Percentiles rank a stretch among this genome's conserved stretches.
These are phyloP conservation scores for Paralvinella palmiformis DNA, from an alignment of 1,140 invertebrate genomes.

Conservation along the genomic window DNA sequence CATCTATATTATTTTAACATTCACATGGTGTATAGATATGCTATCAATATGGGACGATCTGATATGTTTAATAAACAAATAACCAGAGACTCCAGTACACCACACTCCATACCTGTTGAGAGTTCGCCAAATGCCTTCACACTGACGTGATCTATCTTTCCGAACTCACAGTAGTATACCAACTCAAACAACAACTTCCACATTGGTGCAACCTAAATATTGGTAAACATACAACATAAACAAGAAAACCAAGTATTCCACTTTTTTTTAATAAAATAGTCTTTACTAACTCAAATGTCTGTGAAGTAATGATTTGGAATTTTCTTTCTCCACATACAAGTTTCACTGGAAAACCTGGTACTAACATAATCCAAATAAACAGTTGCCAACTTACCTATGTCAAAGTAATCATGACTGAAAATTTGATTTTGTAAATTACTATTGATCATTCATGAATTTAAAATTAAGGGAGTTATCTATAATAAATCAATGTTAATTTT, in stretches of 20 bases:
- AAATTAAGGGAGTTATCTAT: no score
- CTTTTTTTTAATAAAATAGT: not conserved
- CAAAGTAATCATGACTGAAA: no score
- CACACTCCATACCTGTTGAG: not conserved
- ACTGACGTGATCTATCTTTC: slow-evolving; percentile 28
- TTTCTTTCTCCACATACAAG: no score
- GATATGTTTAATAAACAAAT: no score
- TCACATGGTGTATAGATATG: not conserved
- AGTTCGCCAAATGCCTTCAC: slow-evolving; percentile 22
- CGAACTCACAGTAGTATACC: slow-evolving; percentile 31
- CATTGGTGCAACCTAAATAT: slow-evolving; percentile 26
- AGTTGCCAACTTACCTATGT: no score
- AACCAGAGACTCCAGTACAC: not conserved
- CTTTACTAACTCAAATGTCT: not conserved
- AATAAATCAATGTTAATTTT: no score
- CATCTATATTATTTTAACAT: not conserved
- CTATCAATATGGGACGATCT: not conserved
- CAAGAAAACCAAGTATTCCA: not conserved
- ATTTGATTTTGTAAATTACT: no score
- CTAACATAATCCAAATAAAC: no score
- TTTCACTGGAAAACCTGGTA: no score
- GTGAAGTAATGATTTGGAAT: no score
- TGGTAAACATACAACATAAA: not conserved
- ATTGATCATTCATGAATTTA: no score
- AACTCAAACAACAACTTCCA: slow-evolving; percentile 38